Conservation (phyloP, 2,797 vertebrate genomes). For the Dallia pectoralis region DNA sequence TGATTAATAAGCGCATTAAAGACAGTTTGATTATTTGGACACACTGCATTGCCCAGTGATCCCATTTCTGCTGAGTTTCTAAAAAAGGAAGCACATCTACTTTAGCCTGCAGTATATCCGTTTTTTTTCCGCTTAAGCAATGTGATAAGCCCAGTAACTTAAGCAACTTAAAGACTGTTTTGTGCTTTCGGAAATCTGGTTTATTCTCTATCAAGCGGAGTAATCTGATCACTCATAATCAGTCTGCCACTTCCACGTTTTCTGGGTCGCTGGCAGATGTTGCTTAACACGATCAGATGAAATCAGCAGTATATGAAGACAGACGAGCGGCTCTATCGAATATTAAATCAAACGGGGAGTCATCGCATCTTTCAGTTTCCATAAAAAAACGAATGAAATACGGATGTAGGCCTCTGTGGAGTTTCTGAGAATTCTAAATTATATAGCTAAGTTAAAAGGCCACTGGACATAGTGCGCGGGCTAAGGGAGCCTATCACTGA, state of each 20-base stretch:
- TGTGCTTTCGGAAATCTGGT: neutral
- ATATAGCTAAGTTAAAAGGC: neutral
- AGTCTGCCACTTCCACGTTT: neutral
- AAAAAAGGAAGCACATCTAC: neutral
- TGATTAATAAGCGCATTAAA: neutral
- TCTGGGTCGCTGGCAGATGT: slow-evolving; percentile 24
- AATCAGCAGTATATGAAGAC: slow-evolving; percentile 25
- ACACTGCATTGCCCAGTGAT: neutral
- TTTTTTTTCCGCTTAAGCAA: neutral
- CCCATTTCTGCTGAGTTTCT: neutral
- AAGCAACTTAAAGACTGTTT: neutral
- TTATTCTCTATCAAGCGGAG: slow-evolving; percentile 20
- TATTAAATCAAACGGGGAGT: slow-evolving; percentile 5
- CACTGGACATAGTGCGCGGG: neutral
- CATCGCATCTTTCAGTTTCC: neutral
- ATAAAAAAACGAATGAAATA: neutral
- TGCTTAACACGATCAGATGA: slow-evolving; percentile 19
- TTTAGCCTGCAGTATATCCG: neutral
- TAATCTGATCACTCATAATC: slow-evolving; percentile 24
- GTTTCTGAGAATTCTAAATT: neutral
- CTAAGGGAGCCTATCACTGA: neutral
- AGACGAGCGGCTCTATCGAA: slow-evolving; percentile 13
- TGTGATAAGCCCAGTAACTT: slow-evolving; percentile 7
- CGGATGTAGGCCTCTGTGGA: neutral
- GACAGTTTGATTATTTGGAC: neutral